Evolutionary conservation across 2,888 invertebrate species (phyloP).

Genomic region (Papilio elwesi): DNA sequence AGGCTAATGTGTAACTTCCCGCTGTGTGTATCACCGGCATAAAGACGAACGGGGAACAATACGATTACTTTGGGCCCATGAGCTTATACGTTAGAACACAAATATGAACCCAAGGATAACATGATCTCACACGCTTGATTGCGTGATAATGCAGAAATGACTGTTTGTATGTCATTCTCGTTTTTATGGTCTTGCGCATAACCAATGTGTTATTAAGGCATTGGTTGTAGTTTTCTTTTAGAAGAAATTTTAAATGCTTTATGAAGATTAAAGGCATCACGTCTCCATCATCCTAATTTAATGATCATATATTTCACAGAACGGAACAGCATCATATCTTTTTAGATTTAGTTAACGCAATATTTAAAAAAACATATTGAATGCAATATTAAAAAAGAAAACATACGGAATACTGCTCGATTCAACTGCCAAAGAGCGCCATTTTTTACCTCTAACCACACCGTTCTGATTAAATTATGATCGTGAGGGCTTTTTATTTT

Average conservation of each 20-base stretch:
- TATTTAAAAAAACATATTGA: too few species aligned
- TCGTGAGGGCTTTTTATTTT: too few species aligned
- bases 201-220: not conserved
- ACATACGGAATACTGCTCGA: too few species aligned
- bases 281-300: not conserved
- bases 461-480: too few species aligned
- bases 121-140: constrained; percentile 31
- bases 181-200: constrained; percentile 19
- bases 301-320: not conserved
- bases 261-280: not conserved
- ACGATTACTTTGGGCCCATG: constrained; percentile 49
- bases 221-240: constrained; percentile 3
- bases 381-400: too few species aligned
- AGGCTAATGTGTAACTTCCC: constrained; percentile 66
- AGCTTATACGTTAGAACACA: constrained; percentile 1
- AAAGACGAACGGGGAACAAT: constrained; percentile 68
- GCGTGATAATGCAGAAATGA: constrained; percentile 36
- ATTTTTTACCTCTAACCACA: too few species aligned
- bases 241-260: constrained; percentile 4
- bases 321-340: too few species aligned
- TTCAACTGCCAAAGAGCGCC: too few species aligned
- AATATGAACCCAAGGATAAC: constrained; percentile 28
- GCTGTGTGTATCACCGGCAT: constrained; percentile 58
- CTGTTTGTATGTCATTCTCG: constrained; percentile 10
- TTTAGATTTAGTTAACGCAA: too few species aligned